These are phyloP conservation scores for Drosophila trapezifrons DNA, from an alignment of 1,140 invertebrate species.

Conservation along the genomic window DNA sequence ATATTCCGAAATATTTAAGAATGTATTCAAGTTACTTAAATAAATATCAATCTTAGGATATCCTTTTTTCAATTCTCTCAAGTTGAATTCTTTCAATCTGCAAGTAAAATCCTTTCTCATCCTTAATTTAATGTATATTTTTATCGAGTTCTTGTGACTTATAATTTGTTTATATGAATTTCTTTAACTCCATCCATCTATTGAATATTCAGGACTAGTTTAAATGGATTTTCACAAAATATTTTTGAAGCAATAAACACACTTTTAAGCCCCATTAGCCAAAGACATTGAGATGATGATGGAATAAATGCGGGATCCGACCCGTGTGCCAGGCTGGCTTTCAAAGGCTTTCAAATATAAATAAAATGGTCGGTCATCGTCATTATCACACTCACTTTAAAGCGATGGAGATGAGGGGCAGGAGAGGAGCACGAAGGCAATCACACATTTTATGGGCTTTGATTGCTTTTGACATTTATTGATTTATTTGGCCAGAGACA, in stretches of 20 bases:
- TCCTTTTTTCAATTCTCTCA: no score
- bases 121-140: not conserved
- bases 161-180: no score
- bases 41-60: no score
- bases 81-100: no score
- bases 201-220: no score
- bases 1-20: no score
- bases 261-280: not conserved
- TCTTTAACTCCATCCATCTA: no score
- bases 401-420: not conserved
- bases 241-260: not conserved
- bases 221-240: no score
- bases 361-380: constrained; percentile 33
- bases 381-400: constrained; percentile 43
- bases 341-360: constrained; percentile 20
- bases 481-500: constrained; percentile 55
- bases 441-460: constrained; percentile 62
- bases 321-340: not conserved
- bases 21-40: no score
- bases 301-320: not conserved
- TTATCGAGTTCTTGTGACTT: not conserved
- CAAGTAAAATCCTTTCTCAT: not conserved
- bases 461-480: constrained; percentile 78
- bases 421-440: constrained; percentile 3
- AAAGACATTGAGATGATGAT: no score